These are phyloP conservation scores for Stegophylla sp. DNA, from an alignment of 2,888 invertebrate species.

Conservation along the genomic window DNA sequence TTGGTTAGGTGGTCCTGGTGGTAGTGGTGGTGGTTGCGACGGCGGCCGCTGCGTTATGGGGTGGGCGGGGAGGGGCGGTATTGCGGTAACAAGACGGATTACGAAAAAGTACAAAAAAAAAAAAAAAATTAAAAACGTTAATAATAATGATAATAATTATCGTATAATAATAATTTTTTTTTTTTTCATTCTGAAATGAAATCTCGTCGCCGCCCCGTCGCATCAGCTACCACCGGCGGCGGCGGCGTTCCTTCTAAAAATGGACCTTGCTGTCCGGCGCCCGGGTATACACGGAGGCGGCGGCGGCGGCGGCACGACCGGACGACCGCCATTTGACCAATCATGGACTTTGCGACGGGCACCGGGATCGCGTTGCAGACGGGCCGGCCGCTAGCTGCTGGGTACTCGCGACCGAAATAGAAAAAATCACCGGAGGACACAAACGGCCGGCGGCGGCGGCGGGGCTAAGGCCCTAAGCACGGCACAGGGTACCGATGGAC, in stretches of 20 bases:
- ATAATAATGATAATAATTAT: not conserved
- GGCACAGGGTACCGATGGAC: not conserved
- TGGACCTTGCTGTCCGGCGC: conserved; percentile 41
- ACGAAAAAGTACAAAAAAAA: not conserved
- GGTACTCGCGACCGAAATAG: conserved; percentile 47
- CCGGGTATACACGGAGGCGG: not conserved
- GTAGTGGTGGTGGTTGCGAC: not conserved
- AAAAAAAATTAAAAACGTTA: not conserved
- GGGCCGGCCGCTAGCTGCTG: conserved; percentile 31
- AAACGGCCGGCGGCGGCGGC: not conserved
- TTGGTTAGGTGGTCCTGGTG: not conserved
- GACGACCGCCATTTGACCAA: conserved; percentile 50
- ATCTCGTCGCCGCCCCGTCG: conserved; percentile 7
- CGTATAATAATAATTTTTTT: not conserved
- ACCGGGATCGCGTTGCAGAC: conserved; percentile 58
- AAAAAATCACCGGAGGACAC: conserved; percentile 36
- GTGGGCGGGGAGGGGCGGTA: not conserved
- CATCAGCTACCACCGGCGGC: not conserved
- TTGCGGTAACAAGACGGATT: not conserved
- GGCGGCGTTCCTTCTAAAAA: conserved; percentile 54
- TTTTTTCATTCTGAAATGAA: conserved; percentile 14
- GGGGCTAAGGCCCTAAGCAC: not conserved
- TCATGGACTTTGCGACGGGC: conserved; percentile 54
- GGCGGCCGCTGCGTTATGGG: not conserved
- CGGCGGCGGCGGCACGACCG: not conserved